phyloP scores from a whole-genome alignment of 92 coral and sea anemone species.

The Epizoanthus illoricatus region DNA sequence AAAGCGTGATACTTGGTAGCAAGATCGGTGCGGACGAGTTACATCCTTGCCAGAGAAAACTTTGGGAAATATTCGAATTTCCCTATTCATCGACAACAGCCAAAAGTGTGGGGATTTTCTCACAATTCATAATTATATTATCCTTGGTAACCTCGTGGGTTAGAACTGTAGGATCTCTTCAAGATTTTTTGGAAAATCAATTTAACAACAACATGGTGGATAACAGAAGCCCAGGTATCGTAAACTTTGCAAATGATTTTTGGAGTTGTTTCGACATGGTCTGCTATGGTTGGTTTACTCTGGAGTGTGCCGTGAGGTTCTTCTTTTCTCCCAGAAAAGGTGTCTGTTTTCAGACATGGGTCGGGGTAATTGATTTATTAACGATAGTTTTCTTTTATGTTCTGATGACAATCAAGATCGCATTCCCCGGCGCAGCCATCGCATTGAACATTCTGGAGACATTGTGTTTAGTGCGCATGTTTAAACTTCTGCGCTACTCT shows the following conservation, averaged over 20 bases:
- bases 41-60: constrained; percentile 63
- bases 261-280: constrained; percentile 74
- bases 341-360: constrained; percentile 63
- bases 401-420: constrained; percentile 56
- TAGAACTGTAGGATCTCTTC: constrained; percentile 65
- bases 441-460: constrained; percentile 52
- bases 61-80: constrained; percentile 80
- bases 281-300: constrained; percentile 83
- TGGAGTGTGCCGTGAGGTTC: constrained; percentile 72
- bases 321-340: constrained; percentile 74
- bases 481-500: constrained; percentile 75
- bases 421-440: constrained; percentile 61
- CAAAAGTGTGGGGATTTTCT: constrained; percentile 55
- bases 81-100: constrained; percentile 67
- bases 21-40: constrained; percentile 52
- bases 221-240: constrained; percentile 6
- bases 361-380: constrained; percentile 67
- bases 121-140: constrained; percentile 61
- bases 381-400: constrained; percentile 69
- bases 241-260: constrained; percentile 37
- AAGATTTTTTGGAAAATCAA: constrained; percentile 24
- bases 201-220: neutral
- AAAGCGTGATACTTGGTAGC: constrained; percentile 70
- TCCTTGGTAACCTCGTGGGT: constrained; percentile 71
- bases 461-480: constrained; percentile 64